Evolutionary conservation across 2,113 vertebrate genomes (phyloP).

Genomic region (Hippoglossus stenolepis): DNA sequence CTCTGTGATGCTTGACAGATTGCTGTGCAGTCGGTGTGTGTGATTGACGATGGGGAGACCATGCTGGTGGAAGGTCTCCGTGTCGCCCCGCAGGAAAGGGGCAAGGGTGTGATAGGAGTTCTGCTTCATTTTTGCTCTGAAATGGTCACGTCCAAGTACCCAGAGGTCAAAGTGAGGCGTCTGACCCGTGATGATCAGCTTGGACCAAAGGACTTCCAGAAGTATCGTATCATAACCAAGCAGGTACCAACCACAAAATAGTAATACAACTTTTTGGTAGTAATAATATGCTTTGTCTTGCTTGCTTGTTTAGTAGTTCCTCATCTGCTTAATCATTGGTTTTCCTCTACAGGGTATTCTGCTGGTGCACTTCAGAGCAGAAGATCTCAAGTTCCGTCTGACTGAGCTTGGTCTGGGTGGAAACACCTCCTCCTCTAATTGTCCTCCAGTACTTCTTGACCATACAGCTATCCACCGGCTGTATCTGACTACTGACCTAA

Average conservation of each 20-base stretch:
- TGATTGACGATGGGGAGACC: constrained; percentile 82
- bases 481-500: constrained; percentile 76
- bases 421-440: constrained; percentile 35
- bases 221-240: constrained; percentile 85
- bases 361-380: constrained; percentile 83
- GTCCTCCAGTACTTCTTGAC: constrained; percentile 69
- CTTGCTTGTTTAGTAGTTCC: neutral
- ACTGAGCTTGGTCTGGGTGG: constrained; percentile 66
- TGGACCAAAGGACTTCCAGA: constrained; percentile 83
- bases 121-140: constrained; percentile 83
- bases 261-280: neutral
- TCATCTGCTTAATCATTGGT: neutral
- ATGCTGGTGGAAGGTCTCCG: constrained; percentile 85
- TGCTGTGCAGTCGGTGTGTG: constrained; percentile 81
- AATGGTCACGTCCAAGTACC: constrained; percentile 81
- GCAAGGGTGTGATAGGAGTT: constrained; percentile 81
- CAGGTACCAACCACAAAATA: constrained; percentile 73
- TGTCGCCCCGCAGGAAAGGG: constrained; percentile 83
- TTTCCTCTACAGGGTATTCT: constrained; percentile 77
- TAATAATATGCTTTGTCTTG: neutral
- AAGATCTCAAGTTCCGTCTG: constrained; percentile 80
- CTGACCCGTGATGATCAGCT: constrained; percentile 81
- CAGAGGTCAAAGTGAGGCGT: constrained; percentile 80
- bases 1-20: constrained; percentile 70
- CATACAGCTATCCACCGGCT: constrained; percentile 69